Evolutionary conservation across 1,140 invertebrate genomes (phyloP), one percentile per base, ranked within the genome.

Genomic region (Calliphora vicina): DNA sequence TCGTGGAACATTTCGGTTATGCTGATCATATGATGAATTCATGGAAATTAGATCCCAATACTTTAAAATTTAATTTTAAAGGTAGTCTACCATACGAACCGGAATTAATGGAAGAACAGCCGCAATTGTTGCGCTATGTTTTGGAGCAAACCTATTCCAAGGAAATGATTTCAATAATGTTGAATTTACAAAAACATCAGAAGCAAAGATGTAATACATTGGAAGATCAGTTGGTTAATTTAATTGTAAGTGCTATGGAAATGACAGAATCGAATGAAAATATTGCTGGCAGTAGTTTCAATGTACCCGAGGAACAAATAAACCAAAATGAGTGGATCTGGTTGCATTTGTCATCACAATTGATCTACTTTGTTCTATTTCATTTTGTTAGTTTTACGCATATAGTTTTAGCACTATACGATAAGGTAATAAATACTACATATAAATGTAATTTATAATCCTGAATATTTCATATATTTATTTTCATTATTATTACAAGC

Each of bases 281-380:
- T 80, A 83, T 85, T 82, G 84, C 85, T 1, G 88, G 88, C 80
- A 89, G 87, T 85, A 86, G 87, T 82, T 89, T 89, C 43, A 89
- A 88, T 83, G 81, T 87, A 15, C 85, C 86, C 6, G 89, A 90
- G 27, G 89, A 90, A 42, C 87, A 89, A 72, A 89, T 87, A 23
- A 85, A 88, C 0, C 85, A 84, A 3, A 89, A 89, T 29, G 87
- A 91, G 82, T 96, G 96, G 92, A 93, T 97, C 17, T 99, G 97
- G 97, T 92, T 98, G 73, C 97, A 99, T 91, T 91, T 99, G 0
- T 98, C 97, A 1, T 97, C 97, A 17, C 97, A 99, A 90, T 92
- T 99, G 0, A 99, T 99, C 83, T 99, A 98, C 92, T 97, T 99
- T 91, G 97, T 99, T 29, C 92, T 99, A 0, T 98, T 98, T 87